These are phyloP conservation scores for Dromas ardeola DNA, from an alignment of 2,113 vertebrate genomes.

Conservation along the genomic window DNA sequence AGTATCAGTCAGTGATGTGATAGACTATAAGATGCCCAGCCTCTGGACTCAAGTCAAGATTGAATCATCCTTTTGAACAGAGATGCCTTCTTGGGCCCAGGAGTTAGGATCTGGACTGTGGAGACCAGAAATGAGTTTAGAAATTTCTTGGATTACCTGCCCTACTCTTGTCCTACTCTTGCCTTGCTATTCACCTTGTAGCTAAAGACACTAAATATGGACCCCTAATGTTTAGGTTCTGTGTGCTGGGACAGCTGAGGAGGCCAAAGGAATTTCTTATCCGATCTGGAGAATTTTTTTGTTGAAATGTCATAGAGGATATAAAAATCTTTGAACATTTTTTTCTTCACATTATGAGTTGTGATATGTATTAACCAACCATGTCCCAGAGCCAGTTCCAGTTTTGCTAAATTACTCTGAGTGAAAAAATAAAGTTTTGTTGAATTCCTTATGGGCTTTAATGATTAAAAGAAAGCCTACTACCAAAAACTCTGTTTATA, in stretches of 20 bases:
- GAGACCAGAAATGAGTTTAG: background rate
- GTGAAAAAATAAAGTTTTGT: background rate
- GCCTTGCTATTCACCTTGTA: background rate
- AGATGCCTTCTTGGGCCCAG: background rate
- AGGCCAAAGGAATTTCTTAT: background rate
- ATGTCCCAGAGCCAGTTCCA: background rate
- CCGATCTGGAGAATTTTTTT: background rate
- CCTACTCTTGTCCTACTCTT: background rate
- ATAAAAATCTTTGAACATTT: background rate
- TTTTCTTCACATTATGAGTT: background rate
- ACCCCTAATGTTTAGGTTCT: background rate
- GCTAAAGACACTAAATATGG: background rate
- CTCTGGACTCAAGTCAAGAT: background rate
- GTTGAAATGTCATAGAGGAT: background rate
- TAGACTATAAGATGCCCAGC: background rate
- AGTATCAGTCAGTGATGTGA: background rate
- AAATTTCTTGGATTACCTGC: background rate
- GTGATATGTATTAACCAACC: background rate
- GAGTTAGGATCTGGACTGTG: background rate
- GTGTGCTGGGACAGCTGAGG: background rate
- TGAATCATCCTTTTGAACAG: background rate
- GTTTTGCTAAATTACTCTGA: background rate
- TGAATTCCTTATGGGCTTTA: background rate
- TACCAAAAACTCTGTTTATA: background rate
- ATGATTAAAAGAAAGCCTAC: background rate